Base-by-base conservation (phyloP, 2,113 vertebrate genomes). In the Calyptomena viridis region DNA sequence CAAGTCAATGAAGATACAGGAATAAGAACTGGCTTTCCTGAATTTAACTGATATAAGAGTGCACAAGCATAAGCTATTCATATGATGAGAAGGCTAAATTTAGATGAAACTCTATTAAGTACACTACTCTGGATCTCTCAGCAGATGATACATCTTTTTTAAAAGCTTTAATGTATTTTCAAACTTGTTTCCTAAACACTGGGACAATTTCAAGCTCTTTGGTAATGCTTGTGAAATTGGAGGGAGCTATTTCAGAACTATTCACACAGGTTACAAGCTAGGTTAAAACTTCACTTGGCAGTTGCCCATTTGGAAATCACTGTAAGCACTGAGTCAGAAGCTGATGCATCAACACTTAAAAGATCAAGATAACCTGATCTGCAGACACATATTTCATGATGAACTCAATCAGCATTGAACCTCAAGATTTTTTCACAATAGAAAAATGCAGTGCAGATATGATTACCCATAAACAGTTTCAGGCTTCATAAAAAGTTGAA, bases 251-350 rank as follows among this genome's bases (percentile, higher is more conserved):
- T 85, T 88, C 87, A 90, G 62, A 94, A 84, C 46, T 72, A 50
- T 66, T 64, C 44, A 44, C 22, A 49, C 9, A 72, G 81, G 40
- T 76, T 88, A 60, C 68, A 15, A n/a, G 53, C 50, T 56, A 77
- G 68, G 67, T 77, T 79, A 93, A 93, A 93, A 73, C 72, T 72
- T 83, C 67, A 64, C 49, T 92, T 93, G 82, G 90, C 90, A 88
- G 59, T 16, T 77, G 68, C 44, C 72, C 68, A 81, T 67, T 83
- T 93, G 60, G 67, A 95, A 94, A 86, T 71, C 30, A 74, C 47
- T 71, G 47, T 39, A 85, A 78, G 60, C 91, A 75, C 1, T 85
- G 46, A 96, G 90, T 95, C 94, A 96, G 91, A 93, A 87, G 72
- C 46, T 90, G 63, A 93, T 24, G 62, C 3, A 9, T n/a, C 33